Evolutionary conservation across 2,113 vertebrate species (phyloP), one percentile per base, ranked within the genome.

Genomic region (Theristicus caerulescens): DNA sequence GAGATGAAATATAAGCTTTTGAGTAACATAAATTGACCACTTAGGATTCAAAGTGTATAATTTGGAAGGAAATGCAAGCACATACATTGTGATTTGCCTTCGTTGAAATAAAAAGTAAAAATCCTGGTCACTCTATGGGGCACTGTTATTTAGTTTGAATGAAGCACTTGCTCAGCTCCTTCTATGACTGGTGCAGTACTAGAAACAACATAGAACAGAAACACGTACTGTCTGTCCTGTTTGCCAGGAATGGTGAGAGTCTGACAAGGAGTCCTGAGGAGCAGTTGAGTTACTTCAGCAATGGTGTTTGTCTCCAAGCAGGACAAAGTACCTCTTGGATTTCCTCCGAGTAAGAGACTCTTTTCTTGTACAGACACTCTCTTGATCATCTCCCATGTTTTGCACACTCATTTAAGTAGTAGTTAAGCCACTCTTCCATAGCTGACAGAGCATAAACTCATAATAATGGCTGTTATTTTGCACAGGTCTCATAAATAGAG

Each of bases 201-300:
- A 64, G 71, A 65, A 61, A 25, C 17, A 62, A 2, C 14, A 7
- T 9, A 36, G 67, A 44, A 4, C 40, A 59, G 34, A 64, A 72
- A 34, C 0, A 0, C 1, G 0, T 24, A 31, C 9, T 29, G 4
- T 36, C 10, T 32, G 27, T 31, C 62, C 66, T 59, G 46, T 58
- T 57, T 57, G 21, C 46, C 12, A 16, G 64, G 34, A 80, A 34
- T 9, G 13, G 27, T 1, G 5, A 31, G 27, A 31, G 7, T 27
- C 59, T 86, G 88, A 17, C 34, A 10, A 7, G 34, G 16, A 54
- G 24, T 61, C 13, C 54, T 40, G 67, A 65, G 72, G 34, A 83
- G 52, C 61, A 55, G 29, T 46, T 29, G 26, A 69, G 38, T 36
- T 58, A 6, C 57, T 88, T 82, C 66, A 85, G 83, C 67, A 31